These are phyloP conservation scores for Holcopasites calliopsidis DNA, from an alignment of 1,140 invertebrate species.

Conservation along the genomic window DNA sequence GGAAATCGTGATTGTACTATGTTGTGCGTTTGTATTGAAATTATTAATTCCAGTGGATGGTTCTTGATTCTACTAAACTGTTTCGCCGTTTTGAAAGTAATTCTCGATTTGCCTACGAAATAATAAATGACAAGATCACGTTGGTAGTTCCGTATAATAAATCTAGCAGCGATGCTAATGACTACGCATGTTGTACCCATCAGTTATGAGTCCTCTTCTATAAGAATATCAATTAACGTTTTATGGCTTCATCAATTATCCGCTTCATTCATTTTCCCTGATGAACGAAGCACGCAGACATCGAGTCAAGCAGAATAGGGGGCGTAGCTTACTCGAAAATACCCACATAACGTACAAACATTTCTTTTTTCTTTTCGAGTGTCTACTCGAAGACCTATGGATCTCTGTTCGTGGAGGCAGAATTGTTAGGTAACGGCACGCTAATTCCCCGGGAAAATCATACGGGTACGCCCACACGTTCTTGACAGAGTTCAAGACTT, in stretches of 20 bases:
- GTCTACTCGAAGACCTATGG: not conserved
- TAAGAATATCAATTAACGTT: not conserved
- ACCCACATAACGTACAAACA: not conserved
- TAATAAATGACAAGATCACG: too few relatives aligned
- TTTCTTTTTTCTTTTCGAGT: too few relatives aligned
- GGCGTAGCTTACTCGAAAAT: not conserved
- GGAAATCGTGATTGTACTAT: too few relatives aligned
- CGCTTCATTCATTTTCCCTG: not conserved
- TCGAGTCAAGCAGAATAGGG: not conserved
- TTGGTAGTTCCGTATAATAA: too few relatives aligned
- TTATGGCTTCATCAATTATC: slow-evolving; percentile 1
- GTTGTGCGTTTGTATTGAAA: not conserved
- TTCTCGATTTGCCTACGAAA: too few relatives aligned
- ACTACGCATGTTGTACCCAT: too few relatives aligned
- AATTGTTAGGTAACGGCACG: too few relatives aligned
- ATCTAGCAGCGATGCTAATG: too few relatives aligned
- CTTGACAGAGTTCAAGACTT: not conserved
- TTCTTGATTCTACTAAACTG: too few relatives aligned
- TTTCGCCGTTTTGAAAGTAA: not conserved
- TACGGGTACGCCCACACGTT: slow-evolving; percentile 1
- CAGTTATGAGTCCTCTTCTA: not conserved
- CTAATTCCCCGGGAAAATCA: slow-evolving; percentile 31
- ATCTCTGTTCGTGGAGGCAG: not conserved
- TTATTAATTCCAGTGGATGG: not conserved
- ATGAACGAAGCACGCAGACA: not conserved